phyloP scores from a whole-genome alignment of 35 echinoderm and acorn worm genomes.

The Hemicentrotus pulcherrimus region DNA sequence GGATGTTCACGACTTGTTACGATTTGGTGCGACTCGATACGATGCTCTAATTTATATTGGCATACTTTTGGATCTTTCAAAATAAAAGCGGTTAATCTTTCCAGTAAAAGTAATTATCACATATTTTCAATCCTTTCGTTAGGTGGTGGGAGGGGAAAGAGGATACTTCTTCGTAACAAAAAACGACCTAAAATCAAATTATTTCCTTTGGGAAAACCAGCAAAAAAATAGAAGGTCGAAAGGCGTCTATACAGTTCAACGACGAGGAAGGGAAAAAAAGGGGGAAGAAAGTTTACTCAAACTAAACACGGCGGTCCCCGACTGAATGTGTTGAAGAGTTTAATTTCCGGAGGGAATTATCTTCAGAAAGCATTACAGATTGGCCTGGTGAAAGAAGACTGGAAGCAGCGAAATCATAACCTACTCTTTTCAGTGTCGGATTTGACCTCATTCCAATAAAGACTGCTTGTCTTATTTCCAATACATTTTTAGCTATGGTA shows the following conservation, averaged over 20 bases:
- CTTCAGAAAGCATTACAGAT: constrained; percentile 47
- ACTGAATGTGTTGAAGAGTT: constrained; percentile 32
- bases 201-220: not conserved
- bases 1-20: too few relatives aligned
- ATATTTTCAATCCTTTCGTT: not conserved
- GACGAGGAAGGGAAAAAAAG: not conserved
- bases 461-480: not conserved
- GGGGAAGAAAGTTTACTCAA: constrained; percentile 36
- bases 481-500: not conserved
- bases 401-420: not conserved
- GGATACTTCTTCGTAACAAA: not conserved
- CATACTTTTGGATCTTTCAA: too few relatives aligned
- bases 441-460: not conserved
- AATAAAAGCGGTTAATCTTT: too few relatives aligned
- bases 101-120: not conserved
- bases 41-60: too few relatives aligned
- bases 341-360: constrained; percentile 51
- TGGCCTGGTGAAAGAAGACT: constrained; percentile 28
- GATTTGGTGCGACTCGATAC: too few relatives aligned
- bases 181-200: not conserved
- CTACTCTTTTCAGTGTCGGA: not conserved
- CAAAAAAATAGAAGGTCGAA: not conserved
- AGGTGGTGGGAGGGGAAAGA: not conserved
- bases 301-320: constrained; percentile 25
- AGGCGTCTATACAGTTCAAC: not conserved